A percentile compares a stretch with the other conserved stretches of the same genome.
Conservation (phyloP, 2,888 invertebrate species). For the Eudasyphora cyanicolor region DNA sequence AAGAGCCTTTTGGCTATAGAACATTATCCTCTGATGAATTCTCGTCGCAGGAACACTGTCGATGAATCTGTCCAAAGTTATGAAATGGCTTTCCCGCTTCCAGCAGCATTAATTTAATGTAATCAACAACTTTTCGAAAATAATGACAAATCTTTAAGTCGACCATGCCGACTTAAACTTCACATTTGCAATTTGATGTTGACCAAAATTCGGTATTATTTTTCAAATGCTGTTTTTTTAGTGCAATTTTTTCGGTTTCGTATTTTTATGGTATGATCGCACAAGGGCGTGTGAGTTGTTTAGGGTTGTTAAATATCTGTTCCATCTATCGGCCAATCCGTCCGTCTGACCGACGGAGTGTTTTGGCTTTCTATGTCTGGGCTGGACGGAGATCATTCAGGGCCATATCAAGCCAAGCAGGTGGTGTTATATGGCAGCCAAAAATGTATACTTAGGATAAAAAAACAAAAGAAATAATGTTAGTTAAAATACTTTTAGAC, state of each 20-base stretch:
- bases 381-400: constrained; percentile 44
- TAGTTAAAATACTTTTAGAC: constrained; percentile 24
- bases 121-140: too few relatives aligned
- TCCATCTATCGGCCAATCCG: background rate
- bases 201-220: constrained; percentile 33
- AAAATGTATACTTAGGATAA: constrained; percentile 20
- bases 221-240: constrained; percentile 54
- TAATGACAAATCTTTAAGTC: too few relatives aligned
- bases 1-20: too few relatives aligned
- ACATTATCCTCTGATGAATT: too few relatives aligned
- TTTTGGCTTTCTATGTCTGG: background rate
- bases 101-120: too few relatives aligned
- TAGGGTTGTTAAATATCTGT: constrained; percentile 54
- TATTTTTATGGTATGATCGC: constrained; percentile 42
- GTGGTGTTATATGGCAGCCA: constrained; percentile 52
- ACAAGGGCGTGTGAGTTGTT: constrained; percentile 56
- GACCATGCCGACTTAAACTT: background rate
- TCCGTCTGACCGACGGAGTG: too few relatives aligned
- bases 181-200: background rate
- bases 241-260: constrained; percentile 38
- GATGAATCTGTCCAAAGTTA: too few relatives aligned
- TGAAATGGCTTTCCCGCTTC: too few relatives aligned
- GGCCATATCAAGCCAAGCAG: constrained; percentile 60
- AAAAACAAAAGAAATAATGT: constrained; percentile 33
- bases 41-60: too few relatives aligned